A percentile compares a stretch with the other conserved stretches of the same genome.
These are phyloP conservation scores for Otolemur garnettii DNA, from an alignment of 2,113 vertebrate genomes.

Conservation along the genomic window DNA sequence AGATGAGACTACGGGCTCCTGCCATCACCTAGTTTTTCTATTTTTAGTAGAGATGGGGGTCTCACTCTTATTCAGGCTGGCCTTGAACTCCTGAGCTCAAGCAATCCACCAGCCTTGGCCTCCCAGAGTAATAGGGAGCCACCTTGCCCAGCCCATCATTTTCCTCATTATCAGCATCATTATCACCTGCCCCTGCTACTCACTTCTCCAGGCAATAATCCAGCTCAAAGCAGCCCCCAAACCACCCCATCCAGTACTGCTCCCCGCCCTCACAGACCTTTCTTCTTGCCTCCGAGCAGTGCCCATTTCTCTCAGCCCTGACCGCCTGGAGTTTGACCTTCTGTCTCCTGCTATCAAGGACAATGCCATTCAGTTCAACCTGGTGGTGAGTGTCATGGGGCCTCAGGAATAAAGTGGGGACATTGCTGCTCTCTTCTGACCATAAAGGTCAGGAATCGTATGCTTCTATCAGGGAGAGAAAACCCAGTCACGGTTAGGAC, in stretches of 20 bases:
- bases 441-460: neutral
- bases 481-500: neutral
- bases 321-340: conserved; percentile 63
- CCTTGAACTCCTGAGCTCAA: no score
- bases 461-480: neutral
- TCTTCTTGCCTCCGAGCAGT: conserved; percentile 43
- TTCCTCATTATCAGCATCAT: neutral
- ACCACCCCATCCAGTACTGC: neutral
- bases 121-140: no score
- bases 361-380: conserved; percentile 24
- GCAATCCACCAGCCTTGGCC: no score
- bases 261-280: conserved; percentile 9
- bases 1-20: no score
- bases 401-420: neutral
- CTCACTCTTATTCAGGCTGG: no score
- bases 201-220: neutral
- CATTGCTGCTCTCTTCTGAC: neutral
- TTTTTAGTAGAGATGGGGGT: no score
- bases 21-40: no score
- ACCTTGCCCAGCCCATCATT: no score
- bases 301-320: conserved; percentile 7
- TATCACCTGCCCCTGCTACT: neutral
- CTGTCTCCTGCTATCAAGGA: conserved; percentile 53
- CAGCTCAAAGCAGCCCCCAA: neutral
- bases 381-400: conserved; percentile 71